Conservation (phyloP, 2,113 vertebrate genomes). For the Indicator maculatus region DNA sequence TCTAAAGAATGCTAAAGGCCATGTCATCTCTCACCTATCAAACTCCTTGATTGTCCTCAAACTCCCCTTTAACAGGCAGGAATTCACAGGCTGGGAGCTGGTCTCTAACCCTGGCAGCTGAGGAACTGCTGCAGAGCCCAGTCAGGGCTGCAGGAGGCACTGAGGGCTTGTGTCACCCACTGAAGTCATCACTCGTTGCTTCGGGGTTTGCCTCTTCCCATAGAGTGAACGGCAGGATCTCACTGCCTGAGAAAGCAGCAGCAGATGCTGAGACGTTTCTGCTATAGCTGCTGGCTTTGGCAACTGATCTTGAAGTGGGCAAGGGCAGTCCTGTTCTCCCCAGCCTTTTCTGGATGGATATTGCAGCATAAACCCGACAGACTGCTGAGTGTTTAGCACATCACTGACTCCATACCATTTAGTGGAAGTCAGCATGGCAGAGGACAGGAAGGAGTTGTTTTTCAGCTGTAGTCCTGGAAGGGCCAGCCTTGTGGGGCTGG, state of each 20-base stretch:
- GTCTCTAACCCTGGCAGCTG: background rate
- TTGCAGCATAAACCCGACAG: fast-evolving
- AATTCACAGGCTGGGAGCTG: background rate
- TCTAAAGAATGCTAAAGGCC: background rate
- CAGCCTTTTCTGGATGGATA: background rate
- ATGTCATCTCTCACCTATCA: fast-evolving
- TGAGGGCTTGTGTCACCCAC: background rate
- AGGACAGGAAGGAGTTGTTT: background rate
- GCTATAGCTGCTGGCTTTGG: background rate
- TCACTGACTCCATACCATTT: background rate
- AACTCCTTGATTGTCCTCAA: background rate
- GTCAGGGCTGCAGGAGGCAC: background rate
- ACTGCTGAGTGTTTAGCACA: background rate
- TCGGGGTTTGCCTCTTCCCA: background rate
- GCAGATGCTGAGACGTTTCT: background rate
- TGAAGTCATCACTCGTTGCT: fast-evolving
- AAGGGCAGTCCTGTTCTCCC: background rate
- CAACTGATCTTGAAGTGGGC: fast-evolving
- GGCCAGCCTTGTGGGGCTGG: background rate
- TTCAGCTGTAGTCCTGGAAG: background rate
- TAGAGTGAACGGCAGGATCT: fast-evolving
- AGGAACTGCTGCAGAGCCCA: background rate
- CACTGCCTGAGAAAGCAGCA: background rate
- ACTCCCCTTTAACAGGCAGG: fast-evolving
- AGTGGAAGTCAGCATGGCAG: fast-evolving